Conservation (phyloP, 2,113 vertebrate species). For the Lates calcarifer region DNA sequence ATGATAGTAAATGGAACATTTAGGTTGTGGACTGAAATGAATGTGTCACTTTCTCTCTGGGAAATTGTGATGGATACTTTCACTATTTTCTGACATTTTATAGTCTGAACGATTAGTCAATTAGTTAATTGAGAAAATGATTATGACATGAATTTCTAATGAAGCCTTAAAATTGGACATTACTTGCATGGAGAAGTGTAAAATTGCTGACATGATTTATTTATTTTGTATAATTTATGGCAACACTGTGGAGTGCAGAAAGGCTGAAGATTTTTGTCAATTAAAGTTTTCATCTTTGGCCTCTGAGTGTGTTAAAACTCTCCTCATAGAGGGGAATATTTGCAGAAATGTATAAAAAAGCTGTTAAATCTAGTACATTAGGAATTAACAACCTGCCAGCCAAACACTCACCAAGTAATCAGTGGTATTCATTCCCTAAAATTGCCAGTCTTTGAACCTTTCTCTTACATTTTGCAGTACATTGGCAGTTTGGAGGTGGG, state of each 20-base stretch:
- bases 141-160: background rate
- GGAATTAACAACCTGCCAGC: background rate
- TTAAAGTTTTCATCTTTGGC: background rate
- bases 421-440: background rate
- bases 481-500: conserved; percentile 97
- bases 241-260: background rate
- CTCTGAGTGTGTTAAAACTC: background rate
- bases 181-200: background rate
- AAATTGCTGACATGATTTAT: background rate
- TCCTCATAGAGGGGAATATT: background rate
- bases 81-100: background rate
- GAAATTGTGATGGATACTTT: too few relatives aligned
- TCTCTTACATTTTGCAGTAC: conserved; percentile 84
- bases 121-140: background rate
- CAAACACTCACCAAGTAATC: background rate
- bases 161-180: background rate
- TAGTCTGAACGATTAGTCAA: background rate
- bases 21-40: background rate
- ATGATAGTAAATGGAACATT: background rate
- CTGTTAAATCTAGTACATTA: background rate
- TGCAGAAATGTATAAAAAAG: background rate
- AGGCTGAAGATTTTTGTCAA: background rate
- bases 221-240: background rate
- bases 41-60: background rate
- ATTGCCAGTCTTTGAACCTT: background rate